Percentiles rank a stretch among this genome's conserved stretches.
These are phyloP conservation scores for Heliangelus exortis DNA, from an alignment of 2,797 vertebrate species.

Conservation along the genomic window DNA sequence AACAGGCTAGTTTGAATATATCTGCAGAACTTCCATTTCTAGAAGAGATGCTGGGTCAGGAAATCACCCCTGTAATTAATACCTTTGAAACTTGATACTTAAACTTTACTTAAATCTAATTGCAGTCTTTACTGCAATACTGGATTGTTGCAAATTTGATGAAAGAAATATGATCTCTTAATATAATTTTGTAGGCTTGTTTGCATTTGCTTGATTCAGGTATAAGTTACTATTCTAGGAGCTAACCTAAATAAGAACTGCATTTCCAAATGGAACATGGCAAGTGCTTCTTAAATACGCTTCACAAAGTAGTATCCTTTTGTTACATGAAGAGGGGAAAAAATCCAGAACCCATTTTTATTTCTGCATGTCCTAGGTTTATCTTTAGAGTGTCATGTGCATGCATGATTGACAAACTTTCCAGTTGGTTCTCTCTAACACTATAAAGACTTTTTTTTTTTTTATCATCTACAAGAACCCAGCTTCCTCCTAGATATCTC, in stretches of 20 bases:
- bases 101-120: not conserved
- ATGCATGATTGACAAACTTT: not conserved
- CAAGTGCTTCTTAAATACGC: not conserved
- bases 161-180: not conserved
- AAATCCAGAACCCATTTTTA: not conserved
- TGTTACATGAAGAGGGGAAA: fast-evolving
- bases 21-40: not conserved
- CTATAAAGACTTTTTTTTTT: not conserved
- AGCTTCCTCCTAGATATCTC: not conserved
- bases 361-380: not conserved
- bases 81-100: not conserved
- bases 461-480: not conserved
- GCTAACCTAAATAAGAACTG: not conserved
- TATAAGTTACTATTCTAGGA: not conserved
- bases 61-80: not conserved
- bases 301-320: not conserved
- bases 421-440: not conserved
- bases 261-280: not conserved
- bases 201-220: not conserved
- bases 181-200: not conserved
- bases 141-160: not conserved
- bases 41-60: not conserved
- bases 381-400: not conserved
- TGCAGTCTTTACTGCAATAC: not conserved
- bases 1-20: not conserved